Base-by-base conservation (phyloP, 2,797 vertebrate genomes). In the Cynopterus sphinx region DNA sequence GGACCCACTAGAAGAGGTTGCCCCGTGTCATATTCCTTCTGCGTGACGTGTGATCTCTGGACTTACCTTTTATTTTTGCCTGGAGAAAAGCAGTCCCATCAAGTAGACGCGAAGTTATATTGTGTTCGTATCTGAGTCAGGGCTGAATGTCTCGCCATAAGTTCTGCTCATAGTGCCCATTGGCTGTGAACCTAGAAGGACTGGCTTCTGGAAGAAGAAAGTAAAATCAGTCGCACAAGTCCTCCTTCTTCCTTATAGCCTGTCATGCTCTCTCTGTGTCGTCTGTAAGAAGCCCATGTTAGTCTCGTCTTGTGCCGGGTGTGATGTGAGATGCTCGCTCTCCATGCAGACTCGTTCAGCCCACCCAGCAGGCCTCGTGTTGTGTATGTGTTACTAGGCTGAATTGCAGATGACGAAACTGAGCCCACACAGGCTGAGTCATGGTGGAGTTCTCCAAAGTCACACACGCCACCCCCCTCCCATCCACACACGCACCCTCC, bases 41-140 rank as follows among this genome's bases (percentile, higher is more conserved):
- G 16, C 57, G 1, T 63, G 6, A 24, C 78, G 9, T 59, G 24
- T 12, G 13, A 53, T 41, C 24, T 67, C 75, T 49, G 15, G 36
- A 61, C 59, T 96, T 82, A 55, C 86, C 46, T 92, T 87, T 94
- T 55, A 65, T 67, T 92, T 81, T 88, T 63, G 59, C 33, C n/a
- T 70, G 22, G 71, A 68, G 67, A 77, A 92, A 78, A 59, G 74
- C 46, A 79, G 65, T 67, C 82, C 46, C 39, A 57, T 61, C 17
- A 39, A 81, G 55, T n/a, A 36, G 22, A 90, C 15, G 21, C 75
- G 43, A 63, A 81, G 81, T 57, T 49, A 71, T 22, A 51, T 6
- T 51, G 51, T 53, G 26, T 79, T 86, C 6, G 0, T 41, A 57
- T 87, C 55, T 81, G 92, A 91, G 43, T 78, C 43, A 41, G 28